Percentiles rank a stretch among this genome's conserved stretches.
These are phyloP conservation scores for Aphaenogaster rudis DNA, from an alignment of 1,140 invertebrate species.

Conservation along the genomic window DNA sequence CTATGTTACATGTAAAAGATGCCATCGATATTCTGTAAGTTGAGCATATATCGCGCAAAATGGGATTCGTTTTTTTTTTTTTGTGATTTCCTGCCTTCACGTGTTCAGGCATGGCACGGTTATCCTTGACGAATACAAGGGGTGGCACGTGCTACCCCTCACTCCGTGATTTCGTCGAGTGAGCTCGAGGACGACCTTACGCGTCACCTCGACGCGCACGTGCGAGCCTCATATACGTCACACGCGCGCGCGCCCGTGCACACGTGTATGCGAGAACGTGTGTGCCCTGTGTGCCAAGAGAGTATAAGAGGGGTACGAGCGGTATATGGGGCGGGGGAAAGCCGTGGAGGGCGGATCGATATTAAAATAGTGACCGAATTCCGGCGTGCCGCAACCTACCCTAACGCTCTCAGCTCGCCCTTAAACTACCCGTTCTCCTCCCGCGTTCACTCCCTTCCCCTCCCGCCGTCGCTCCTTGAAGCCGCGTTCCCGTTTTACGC, in stretches of 20 bases:
- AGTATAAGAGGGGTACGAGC: conserved; percentile 25
- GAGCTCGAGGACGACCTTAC: conserved; percentile 56
- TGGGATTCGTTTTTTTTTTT: not conserved
- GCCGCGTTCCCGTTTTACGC: conserved; percentile 56
- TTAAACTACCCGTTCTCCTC: conserved; percentile 70
- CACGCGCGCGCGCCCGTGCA: not conserved
- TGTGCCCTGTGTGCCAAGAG: conserved; percentile 44
- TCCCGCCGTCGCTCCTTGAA: conserved; percentile 48
- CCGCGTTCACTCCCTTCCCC: conserved; percentile 17
- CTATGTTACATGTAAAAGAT: too few relatives aligned
- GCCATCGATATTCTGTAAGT: not conserved
- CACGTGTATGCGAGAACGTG: conserved; percentile 12
- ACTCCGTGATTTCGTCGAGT: conserved; percentile 49
- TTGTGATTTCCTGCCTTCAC: not conserved
- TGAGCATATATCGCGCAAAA: not conserved
- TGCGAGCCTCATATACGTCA: conserved; percentile 50
- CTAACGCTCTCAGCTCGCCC: conserved; percentile 79
- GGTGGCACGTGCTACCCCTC: conserved; percentile 45
- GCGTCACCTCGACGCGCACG: conserved; percentile 59
- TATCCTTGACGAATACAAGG: conserved; percentile 55
- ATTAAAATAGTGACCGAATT: conserved; percentile 88
- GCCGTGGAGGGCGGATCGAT: conserved; percentile 82
- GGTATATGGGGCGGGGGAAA: conserved; percentile 32
- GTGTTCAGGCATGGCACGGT: not conserved
- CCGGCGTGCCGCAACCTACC: conserved; percentile 84